Base-by-base conservation (phyloP, 64 coral and sea anemone genomes). In the Trachythela sp. region DNA sequence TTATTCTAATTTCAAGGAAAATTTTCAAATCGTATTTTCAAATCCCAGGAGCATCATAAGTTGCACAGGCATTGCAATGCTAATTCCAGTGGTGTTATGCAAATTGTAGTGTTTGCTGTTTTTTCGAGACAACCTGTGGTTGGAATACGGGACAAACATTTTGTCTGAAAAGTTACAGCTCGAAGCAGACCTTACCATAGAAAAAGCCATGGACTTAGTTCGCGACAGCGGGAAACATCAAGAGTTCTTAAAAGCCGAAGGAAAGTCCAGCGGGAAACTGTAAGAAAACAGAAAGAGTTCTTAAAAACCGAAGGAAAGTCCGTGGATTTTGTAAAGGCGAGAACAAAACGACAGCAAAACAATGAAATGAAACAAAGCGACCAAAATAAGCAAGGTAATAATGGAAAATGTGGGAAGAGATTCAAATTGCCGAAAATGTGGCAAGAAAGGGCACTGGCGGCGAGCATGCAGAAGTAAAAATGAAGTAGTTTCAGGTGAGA, bases 401-500 rank as follows among this genome's bases (percentile, higher is more conserved):
- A n/a, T 2, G 68, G 9, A 72, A 72, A 31, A 72, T 72, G 68
- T 26, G 1, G 68, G 17, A 72, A 72, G 29, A 2, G 68, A 72
- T 1, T 72, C 1, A 2, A 72, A 29, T 0, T 72, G 68, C 33
- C 0, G 68, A 72, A 72, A 72, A 72, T 72, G 68, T 72, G 68
- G 68, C 26, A 72, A 72, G 68, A 72, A 72, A 72, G 24, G 68
- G 33, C 68, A 72, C 29, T 72, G 68, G 68, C 68, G 29, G 33
- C 68, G 68, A 1, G 68, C 68, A 22, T 72, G 68, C 33, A 72
- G 1, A 26, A 72, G 68, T 72, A 72, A 29, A 72, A 35, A 72
- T 31, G 68, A 72, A 72, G 68, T 72, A 29, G 33, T 26, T 9
- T 31, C 68, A 1, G 68, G 68, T 72, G 68, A 72, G 68, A 72